Evolutionary conservation across 23 tunicate species (phyloP), one percentile per base, ranked within the genome.

Genomic region (Halocynthia aurantium): DNA sequence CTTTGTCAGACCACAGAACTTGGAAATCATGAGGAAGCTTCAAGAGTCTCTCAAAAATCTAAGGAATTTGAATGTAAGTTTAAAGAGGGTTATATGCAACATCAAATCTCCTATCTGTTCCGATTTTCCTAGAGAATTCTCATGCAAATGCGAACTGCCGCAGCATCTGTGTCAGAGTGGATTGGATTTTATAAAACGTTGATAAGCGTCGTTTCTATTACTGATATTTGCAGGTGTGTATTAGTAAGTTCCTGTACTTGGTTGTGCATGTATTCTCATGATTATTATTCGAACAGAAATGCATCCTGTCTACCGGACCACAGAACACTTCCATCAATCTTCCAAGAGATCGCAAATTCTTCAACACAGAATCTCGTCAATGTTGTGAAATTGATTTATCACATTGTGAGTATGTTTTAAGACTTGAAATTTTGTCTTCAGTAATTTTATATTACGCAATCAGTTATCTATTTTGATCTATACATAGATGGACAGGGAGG

Each of bases 81-180:
- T 15, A 65, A 1, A 67, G 21, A 67, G 31, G 31, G 21, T 40
- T 60, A 60, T 1, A 17, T 15, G 64, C 64, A 15, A 15, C 17
- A 15, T 60, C 64, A 60, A 15, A 17, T 60, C 17, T 60, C 4
- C 64, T 60, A 2, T 60, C 4, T 60, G 64, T 60, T 60, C 4
- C 64, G 18, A 19, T 31, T 31, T 31, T 70, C 85, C 58, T 52
- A 82, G 50, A 66, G 84, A 69, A 86, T 86, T 60, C 17, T 92
- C 10, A 60, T 62, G 10, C 75, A 69, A 55, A 55, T 92, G 67
- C 73, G 75, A 71, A 82, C 92, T 21, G 73, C 88, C 51, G 82
- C 73, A 53, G 80, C 84, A 53, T 54, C 80, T 57, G 87, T 92
- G 72, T 7, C 52, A 10, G 88, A 92, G 22, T 92, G 98, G 98